Percentiles rank a stretch among this genome's conserved stretches.
phyloP scores from a whole-genome alignment of 2,888 invertebrate species.

The Steinernema hermaphroditum region DNA sequence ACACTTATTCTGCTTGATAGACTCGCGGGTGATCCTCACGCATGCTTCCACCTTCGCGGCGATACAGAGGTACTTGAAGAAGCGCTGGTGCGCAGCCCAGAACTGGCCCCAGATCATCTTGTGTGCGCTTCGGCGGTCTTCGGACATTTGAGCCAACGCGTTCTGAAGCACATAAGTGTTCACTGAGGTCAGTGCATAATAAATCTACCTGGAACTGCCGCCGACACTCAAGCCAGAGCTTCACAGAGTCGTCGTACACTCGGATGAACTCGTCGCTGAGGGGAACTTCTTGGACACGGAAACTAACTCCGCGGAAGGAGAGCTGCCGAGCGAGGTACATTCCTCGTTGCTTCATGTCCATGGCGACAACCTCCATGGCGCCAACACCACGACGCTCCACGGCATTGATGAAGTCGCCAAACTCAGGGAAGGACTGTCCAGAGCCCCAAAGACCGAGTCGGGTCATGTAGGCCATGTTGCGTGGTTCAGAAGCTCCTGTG shows the following conservation, averaged over 20 bases:
- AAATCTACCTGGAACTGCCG: constrained; percentile 74
- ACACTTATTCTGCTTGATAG: constrained; percentile 74
- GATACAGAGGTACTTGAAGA: constrained; percentile 98
- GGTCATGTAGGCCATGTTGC: constrained; percentile 99
- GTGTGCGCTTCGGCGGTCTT: constrained; percentile 67
- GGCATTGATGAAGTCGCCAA: constrained; percentile 91
- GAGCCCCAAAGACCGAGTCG: constrained; percentile 95
- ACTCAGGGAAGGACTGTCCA: constrained; percentile 91
- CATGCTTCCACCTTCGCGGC: constrained; percentile 80
- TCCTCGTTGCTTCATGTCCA: constrained; percentile 98
- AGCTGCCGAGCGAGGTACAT: constrained; percentile 98
- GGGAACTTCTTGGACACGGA: constrained; percentile 94
- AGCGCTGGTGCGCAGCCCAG: constrained; percentile 98
- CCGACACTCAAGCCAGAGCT: constrained; percentile 94
- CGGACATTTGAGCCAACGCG: constrained; percentile 54
- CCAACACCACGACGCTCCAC: constrained; percentile 94
- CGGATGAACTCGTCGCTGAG: constrained; percentile 82
- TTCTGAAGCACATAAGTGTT: constrained; percentile 38
- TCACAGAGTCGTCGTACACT: constrained; percentile 89
- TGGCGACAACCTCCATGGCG: constrained; percentile 99
- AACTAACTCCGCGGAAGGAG: constrained; percentile 95
- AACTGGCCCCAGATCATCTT: constrained; percentile 99
- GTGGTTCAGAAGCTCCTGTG: constrained; percentile 81
- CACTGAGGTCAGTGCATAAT: not conserved
- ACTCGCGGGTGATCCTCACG: constrained; percentile 72